Percentiles rank a stretch among this genome's conserved stretches.
phyloP scores from a whole-genome alignment of 2,113 vertebrate species.

The Salvelinus sp. region DNA sequence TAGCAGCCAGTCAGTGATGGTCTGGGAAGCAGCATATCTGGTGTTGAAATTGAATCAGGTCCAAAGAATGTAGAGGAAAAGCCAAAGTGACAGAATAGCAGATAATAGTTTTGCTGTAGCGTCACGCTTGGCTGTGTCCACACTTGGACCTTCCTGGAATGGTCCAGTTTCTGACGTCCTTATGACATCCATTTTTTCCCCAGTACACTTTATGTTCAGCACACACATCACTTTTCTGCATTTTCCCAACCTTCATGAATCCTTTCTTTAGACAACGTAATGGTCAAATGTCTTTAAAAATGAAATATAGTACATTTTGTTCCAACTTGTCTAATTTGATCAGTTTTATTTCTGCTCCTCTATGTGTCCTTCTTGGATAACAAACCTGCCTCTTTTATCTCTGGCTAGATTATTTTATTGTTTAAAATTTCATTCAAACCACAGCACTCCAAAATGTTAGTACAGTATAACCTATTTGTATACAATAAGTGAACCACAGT shows the following conservation, averaged over 20 bases:
- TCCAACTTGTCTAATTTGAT: neutral
- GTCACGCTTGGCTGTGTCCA: conserved; percentile 78
- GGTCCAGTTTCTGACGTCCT: conserved; percentile 67
- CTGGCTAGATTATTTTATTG: conserved; percentile 50
- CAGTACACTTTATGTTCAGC: conserved; percentile 57
- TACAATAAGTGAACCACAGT: neutral
- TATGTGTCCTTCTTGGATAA: neutral
- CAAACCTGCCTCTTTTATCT: conserved; percentile 22
- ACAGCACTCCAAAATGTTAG: conserved; percentile 41
- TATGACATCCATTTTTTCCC: conserved; percentile 68
- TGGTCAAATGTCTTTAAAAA: conserved; percentile 51
- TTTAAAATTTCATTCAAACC: conserved; percentile 56
- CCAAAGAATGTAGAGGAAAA: conserved; percentile 74
- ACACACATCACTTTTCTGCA: conserved; percentile 60
- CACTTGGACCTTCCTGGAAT: conserved; percentile 76
- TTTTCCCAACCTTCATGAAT: conserved; percentile 54
- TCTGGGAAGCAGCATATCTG: conserved; percentile 65
- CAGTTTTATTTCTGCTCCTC: neutral
- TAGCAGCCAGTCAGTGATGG: conserved; percentile 37
- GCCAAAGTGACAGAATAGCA: conserved; percentile 77
- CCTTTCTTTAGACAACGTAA: conserved; percentile 71
- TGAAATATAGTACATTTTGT: neutral
- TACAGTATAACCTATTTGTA: neutral
- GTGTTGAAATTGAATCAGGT: conserved; percentile 78
- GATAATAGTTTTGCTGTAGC: conserved; percentile 81